These are phyloP conservation scores for Drosophila kokeensis DNA, from an alignment of 2,888 invertebrate species.

Conservation along the genomic window DNA sequence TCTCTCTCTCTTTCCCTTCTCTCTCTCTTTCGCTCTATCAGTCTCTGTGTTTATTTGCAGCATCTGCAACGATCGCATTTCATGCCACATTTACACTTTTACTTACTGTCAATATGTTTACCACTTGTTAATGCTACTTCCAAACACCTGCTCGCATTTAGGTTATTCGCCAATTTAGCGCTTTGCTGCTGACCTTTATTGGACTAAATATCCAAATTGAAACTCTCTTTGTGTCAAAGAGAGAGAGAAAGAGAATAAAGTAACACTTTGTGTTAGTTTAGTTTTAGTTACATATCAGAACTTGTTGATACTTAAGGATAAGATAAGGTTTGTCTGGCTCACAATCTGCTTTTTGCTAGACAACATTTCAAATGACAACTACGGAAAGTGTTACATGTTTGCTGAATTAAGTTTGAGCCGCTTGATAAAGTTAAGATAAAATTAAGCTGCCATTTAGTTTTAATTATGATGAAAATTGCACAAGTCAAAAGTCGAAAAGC, in stretches of 20 bases:
- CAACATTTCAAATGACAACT: conserved; percentile 3
- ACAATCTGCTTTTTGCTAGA: not conserved
- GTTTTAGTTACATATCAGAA: not conserved
- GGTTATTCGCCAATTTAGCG: conserved; percentile 10
- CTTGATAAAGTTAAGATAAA: not conserved
- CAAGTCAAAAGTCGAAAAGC: conserved; percentile 23
- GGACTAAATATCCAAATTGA: conserved; percentile 3
- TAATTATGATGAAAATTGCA: conserved; percentile 16
- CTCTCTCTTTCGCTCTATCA: not conserved
- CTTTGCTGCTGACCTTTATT: conserved; percentile 34
- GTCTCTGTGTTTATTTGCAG: conserved; percentile 10
- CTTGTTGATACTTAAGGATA: not conserved
- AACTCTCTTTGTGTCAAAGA: conserved; percentile 1
- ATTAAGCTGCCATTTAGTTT: conserved; percentile 2
- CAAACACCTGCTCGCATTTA: conserved; percentile 13
- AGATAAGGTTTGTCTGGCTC: conserved; percentile 9
- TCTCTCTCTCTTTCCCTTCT: not conserved
- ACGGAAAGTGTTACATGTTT: conserved; percentile 6
- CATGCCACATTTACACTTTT: conserved; percentile 43
- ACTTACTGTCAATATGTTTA: conserved; percentile 37
- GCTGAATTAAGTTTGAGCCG: not conserved
- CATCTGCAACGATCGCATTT: conserved; percentile 28
- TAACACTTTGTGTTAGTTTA: not conserved
- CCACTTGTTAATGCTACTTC: conserved; percentile 5
- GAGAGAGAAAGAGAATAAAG: not conserved